Base-by-base conservation (phyloP, 2,888 invertebrate species). In the Archips crataeganus region DNA sequence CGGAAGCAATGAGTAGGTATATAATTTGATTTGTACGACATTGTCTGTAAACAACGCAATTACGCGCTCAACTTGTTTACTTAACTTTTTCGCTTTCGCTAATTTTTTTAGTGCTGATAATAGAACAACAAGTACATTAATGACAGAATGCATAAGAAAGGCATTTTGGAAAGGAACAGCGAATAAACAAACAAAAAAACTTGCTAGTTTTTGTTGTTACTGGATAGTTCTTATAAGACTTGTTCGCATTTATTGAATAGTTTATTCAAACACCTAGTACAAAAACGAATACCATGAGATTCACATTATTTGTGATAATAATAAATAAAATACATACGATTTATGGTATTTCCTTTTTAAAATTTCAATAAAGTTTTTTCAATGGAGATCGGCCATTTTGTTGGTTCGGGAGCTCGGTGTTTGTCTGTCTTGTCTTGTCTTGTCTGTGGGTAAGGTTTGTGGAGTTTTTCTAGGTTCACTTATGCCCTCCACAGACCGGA, bases 21-120 rank as follows among this genome's bases (percentile, higher is more conserved):
- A 69, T 23, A 51, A 64, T 15, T 65, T 57, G 39, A 49, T 70
- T 23, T 67, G 63, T 65, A 64, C 45, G 57, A 51, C 51, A 32
- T 34, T 83, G 90, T 91, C 91, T 91, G 91, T 90, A 93, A 92
- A 92, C 92, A 92, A 91, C 90, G 91, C 88, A 92, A 90, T 92
- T 88, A 85, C 88, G 90, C 89, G 90, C 86, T 83, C 81, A 84
- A 83, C 79, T 82, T 73, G 54, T 63, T 65, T 60, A 57, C 51
- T 39, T 62, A 59, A n/a, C 11, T 61, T 63, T 70, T 60, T n/a
- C 45, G 59, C 36, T 42, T 47, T 59, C 42, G 11, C 10, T 62
- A 4, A 42, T 34, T 1, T 42, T 15, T 23, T 23, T 1, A 23
- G 23, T 34, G 34, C 15, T 42, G 42, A 42, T 62, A 42, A 42